Percentiles rank a stretch among this genome's conserved stretches.
Evolutionary conservation across 2,888 invertebrate genomes (phyloP).

Genomic region (Iselma pallidipennis): DNA sequence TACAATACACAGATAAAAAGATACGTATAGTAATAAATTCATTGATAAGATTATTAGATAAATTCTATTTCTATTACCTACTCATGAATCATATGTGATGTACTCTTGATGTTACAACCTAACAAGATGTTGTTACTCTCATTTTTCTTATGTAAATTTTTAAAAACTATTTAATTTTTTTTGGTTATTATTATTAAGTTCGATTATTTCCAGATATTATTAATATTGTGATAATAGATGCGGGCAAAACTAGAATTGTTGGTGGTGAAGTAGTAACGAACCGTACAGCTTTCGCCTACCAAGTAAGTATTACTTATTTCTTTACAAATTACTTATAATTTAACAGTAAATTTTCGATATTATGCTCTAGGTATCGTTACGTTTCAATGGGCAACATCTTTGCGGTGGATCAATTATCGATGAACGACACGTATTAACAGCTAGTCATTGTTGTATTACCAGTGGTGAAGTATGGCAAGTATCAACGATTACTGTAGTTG

Average conservation of each 20-base stretch:
- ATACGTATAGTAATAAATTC: too few relatives aligned
- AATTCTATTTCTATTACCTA: too few relatives aligned
- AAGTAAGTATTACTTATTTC: not conserved
- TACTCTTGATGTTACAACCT: not conserved
- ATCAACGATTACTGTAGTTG: not conserved
- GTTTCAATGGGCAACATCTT: not conserved
- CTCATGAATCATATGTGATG: too few relatives aligned
- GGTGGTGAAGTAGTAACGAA: constrained; percentile 1
- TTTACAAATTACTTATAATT: too few relatives aligned
- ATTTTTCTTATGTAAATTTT: not conserved
- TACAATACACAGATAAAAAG: too few relatives aligned
- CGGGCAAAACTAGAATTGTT: not conserved
- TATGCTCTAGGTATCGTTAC: constrained; percentile 4
- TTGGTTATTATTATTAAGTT: too few relatives aligned
- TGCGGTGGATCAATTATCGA: constrained; percentile 21
- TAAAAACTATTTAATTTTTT: not conserved
- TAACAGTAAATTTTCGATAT: not conserved
- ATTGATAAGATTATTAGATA: too few relatives aligned
- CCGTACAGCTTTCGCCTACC: constrained; percentile 2
- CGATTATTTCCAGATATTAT: not conserved
- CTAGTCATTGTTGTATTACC: constrained; percentile 16
- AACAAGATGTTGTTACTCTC: not conserved
- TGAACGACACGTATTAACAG: constrained; percentile 15
- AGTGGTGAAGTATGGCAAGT: not conserved
- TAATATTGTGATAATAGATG: not conserved